phyloP scores from a whole-genome alignment of 2,113 vertebrate species.

The Conger conger region DNA sequence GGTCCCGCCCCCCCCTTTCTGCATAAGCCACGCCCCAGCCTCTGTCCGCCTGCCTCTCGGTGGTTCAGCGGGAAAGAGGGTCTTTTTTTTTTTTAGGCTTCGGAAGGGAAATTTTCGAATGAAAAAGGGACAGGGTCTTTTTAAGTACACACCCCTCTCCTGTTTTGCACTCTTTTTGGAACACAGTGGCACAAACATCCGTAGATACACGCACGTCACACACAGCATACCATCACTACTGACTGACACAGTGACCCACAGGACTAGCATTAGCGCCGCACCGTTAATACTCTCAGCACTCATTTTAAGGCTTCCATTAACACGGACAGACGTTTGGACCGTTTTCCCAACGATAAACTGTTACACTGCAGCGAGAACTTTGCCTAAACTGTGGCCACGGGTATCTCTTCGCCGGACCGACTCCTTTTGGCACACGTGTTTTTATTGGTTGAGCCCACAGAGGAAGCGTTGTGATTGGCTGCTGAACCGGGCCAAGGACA shows the following conservation, averaged over 20 bases:
- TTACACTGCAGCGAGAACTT: slow-evolving; percentile 44
- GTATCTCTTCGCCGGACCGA: neutral
- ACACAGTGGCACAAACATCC: slow-evolving; percentile 22
- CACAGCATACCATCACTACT: slow-evolving; percentile 11
- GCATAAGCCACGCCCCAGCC: slow-evolving; percentile 16
- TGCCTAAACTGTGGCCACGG: neutral
- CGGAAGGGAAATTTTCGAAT: slow-evolving; percentile 38
- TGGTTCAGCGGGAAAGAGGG: slow-evolving; percentile 33
- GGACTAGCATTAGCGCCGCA: slow-evolving; percentile 54
- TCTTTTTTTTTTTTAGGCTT: slow-evolving; percentile 27
- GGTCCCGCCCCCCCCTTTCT: slow-evolving; percentile 26
- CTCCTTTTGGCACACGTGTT: slow-evolving; percentile 40
- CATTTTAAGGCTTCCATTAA: slow-evolving; percentile 49
- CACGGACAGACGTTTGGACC: slow-evolving; percentile 52
- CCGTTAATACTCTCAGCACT: slow-evolving; percentile 43
- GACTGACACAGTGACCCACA: slow-evolving; percentile 46
- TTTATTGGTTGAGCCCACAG: slow-evolving; percentile 31
- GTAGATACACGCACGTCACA: neutral
- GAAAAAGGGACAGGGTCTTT: slow-evolving; percentile 32
- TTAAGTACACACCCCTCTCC: neutral
- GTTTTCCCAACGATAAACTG: slow-evolving; percentile 44
- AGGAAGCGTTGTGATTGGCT: slow-evolving; percentile 41
- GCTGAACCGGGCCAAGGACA: slow-evolving; percentile 57
- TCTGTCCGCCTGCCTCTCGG: slow-evolving; percentile 23
- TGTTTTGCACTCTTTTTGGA: slow-evolving; percentile 13